Evolutionary conservation across 2,113 vertebrate genomes (phyloP), one percentile per base, ranked within the genome.

Genomic region (Rhabdomys dilectus): DNA sequence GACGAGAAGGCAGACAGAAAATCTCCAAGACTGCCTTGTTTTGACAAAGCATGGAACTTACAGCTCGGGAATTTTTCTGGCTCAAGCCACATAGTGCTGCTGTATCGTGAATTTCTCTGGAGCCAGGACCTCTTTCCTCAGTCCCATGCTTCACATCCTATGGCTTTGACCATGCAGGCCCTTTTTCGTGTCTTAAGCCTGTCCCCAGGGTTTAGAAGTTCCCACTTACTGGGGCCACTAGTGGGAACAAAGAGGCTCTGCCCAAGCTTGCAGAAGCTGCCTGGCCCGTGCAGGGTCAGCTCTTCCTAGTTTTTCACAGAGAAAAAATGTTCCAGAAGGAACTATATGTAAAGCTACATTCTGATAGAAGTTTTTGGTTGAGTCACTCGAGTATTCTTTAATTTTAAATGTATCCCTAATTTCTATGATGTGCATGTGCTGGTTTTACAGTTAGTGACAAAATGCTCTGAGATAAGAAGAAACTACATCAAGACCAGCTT

Each of bases 201-300:
- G 24, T 42, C 58, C 36, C 39, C n/a, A 84, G 39, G 58, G 7
- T 5, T 64, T 60, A 84, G 7, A 39, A 42, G 58, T 45, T 26
- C 4, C 81, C 42, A 7, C 4, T 26, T 85, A n/a, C 15, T 85
- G 39, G 58, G 39, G 58, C 1, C 42, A 16, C 15, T 21, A 8
- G 26, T 85, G 58, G 0, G 24, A 39, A 42, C 1, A 11, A 42
- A 7, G 1, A 60, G 22, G 15, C 8, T 60, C 58, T 22, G 58
- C 19, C 19, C 21, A 22, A 22, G n/a, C 16, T 34, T 60, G 51
- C 7, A 26, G 29, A 42, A 4, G 15, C 5, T 8, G 53, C 21
- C n/a, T 2, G 75, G 56, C 3, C 36, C 2, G 0, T 0, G 4
- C 19, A 2, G 3, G 2, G n/a, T 17, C 31, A 1, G 70, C 3